These are phyloP conservation scores for Nasalis larvatus DNA, from an alignment of 2,113 vertebrate species.

Conservation along the genomic window DNA sequence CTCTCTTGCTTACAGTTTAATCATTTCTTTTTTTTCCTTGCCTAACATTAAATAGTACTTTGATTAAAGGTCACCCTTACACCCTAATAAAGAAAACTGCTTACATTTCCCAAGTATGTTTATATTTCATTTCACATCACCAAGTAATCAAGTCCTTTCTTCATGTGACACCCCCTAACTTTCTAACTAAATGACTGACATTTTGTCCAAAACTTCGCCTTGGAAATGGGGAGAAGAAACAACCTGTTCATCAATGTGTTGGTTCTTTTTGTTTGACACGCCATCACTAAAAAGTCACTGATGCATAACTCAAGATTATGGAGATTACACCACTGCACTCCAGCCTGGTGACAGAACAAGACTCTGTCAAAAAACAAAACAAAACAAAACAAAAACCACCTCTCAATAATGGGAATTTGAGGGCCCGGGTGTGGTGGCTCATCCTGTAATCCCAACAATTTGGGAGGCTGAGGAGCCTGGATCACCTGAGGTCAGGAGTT, in stretches of 20 bases:
- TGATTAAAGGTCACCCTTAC: not conserved
- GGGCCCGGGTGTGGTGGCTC: not conserved
- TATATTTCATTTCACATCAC: not conserved
- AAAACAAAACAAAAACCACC: no score
- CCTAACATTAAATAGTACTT: not conserved
- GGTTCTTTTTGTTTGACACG: not conserved
- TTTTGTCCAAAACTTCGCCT: not conserved
- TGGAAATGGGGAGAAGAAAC: not conserved
- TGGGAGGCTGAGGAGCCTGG: not conserved
- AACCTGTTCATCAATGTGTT: not conserved
- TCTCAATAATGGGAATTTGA: no score
- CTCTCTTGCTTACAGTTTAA: not conserved
- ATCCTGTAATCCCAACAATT: not conserved
- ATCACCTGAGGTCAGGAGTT: not conserved
- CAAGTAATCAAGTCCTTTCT: no score
- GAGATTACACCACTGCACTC: not conserved
- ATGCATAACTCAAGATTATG: no score
- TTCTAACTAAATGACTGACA: not conserved
- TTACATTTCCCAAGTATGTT: not conserved
- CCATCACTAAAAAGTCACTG: not conserved
- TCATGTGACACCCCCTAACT: not conserved
- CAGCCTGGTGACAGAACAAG: no score
- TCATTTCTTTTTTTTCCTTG: not conserved
- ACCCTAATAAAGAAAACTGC: not conserved
- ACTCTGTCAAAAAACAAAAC: no score